Percentiles rank a stretch among this genome's conserved stretches.
These are phyloP conservation scores for Ceyx melanurus DNA, from an alignment of 2,113 vertebrate species.

Conservation along the genomic window DNA sequence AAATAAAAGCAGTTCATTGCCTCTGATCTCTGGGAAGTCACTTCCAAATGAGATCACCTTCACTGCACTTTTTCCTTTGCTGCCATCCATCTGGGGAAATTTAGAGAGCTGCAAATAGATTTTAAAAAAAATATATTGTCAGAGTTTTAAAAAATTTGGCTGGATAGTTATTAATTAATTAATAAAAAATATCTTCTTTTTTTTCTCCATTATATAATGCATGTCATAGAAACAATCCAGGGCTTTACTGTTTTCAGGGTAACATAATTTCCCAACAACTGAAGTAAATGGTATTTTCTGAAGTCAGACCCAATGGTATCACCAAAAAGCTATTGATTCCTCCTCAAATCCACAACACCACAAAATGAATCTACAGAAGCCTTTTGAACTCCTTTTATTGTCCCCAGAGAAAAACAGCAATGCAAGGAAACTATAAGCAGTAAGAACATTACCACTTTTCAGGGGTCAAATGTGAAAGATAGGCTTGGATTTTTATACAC, in stretches of 20 bases:
- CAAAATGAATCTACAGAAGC: not conserved
- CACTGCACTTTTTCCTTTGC: conserved; percentile 5
- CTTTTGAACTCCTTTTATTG: not conserved
- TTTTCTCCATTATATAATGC: not conserved
- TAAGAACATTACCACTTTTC: not conserved
- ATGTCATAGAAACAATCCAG: not conserved
- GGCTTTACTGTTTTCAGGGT: not conserved
- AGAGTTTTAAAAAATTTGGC: not conserved
- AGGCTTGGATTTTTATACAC: not conserved
- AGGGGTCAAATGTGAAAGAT: not conserved
- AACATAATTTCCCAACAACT: not conserved
- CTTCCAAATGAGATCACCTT: conserved; percentile 36
- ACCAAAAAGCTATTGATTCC: not conserved
- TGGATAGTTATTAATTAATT: not conserved
- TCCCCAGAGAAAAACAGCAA: not conserved
- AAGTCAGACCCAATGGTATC: not conserved
- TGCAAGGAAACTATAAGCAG: not conserved
- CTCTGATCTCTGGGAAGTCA: conserved; percentile 32
- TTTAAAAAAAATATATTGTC: not conserved
- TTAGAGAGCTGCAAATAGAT: not conserved
- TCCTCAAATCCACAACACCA: not conserved
- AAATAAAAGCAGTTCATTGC: conserved; percentile 45
- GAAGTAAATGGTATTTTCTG: not conserved
- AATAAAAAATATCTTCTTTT: not conserved
- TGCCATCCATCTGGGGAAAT: not conserved